Evolutionary conservation across 2,797 vertebrate species (phyloP).

Genomic region (Sparidentex hasta): DNA sequence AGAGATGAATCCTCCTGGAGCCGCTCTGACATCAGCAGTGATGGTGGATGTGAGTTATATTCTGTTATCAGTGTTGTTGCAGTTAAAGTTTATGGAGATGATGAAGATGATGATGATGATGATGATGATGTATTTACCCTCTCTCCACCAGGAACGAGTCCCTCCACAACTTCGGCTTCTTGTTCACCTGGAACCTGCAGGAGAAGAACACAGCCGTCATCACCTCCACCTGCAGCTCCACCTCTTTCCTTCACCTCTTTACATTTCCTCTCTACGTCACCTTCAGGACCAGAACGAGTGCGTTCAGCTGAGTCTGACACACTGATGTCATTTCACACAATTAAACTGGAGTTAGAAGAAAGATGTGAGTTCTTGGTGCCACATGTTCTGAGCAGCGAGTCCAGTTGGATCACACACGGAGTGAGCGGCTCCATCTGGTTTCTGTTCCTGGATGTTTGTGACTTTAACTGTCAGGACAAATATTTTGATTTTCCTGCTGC

Average conservation of each 20-base stretch:
- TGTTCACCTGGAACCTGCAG: slow-evolving; percentile 93
- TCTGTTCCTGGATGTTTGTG: slow-evolving; percentile 32
- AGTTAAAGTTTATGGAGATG: no score
- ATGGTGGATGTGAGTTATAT: no score
- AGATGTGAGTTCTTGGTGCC: neutral
- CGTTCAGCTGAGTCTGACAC: neutral
- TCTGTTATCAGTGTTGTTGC: no score
- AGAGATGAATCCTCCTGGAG: no score
- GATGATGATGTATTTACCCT: slow-evolving; percentile 86
- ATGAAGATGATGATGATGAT: no score
- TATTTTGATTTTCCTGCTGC: slow-evolving; percentile 2
- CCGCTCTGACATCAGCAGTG: no score
- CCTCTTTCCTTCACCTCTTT: neutral
- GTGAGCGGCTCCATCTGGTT: slow-evolving; percentile 17
- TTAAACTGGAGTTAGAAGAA: neutral
- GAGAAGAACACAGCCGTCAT: slow-evolving; percentile 17
- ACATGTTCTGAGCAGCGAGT: neutral
- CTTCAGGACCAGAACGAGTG: neutral
- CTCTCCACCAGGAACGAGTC: slow-evolving; percentile 97
- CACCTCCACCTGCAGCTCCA: neutral
- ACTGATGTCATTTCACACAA: neutral
- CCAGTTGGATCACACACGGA: slow-evolving; percentile 11
- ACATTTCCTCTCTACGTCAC: neutral
- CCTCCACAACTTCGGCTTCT: slow-evolving; percentile 93
- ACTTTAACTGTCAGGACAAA: slow-evolving; percentile 28